Percentiles rank a stretch among this genome's conserved stretches.
Evolutionary conservation across 1,140 invertebrate species (phyloP).

Genomic region (Caenorhabditis latens): DNA sequence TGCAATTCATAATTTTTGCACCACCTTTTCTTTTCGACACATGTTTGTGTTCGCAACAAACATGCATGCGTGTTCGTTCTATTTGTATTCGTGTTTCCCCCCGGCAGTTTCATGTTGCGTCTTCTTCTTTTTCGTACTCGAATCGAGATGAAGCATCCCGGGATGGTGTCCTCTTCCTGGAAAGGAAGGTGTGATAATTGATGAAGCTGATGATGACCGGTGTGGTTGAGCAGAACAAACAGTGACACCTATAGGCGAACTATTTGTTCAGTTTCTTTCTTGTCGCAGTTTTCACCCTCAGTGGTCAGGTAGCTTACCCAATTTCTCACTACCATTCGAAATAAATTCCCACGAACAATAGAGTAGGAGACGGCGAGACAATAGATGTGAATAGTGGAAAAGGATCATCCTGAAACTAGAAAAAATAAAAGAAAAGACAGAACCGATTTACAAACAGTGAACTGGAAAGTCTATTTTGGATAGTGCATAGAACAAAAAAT

Average conservation of each 20-base stretch:
- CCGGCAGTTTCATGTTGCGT: constrained; percentile 52
- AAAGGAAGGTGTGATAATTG: constrained; percentile 45
- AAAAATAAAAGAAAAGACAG: neutral
- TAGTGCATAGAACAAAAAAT: neutral
- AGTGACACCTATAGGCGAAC: constrained; percentile 38
- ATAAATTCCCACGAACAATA: constrained; percentile 23
- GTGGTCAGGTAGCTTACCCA: constrained; percentile 48
- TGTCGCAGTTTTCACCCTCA: constrained; percentile 51
- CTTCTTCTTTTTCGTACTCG: constrained; percentile 36
- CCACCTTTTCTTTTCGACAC: neutral
- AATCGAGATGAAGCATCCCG: neutral
- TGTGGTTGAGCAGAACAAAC: constrained; percentile 48
- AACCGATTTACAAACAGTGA: neutral
- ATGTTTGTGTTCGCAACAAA: constrained; percentile 55
- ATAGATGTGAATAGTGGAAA: neutral
- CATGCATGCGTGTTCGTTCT: constrained; percentile 50
- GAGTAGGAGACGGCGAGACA: constrained; percentile 25
- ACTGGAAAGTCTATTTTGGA: constrained; percentile 11
- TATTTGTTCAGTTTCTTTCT: constrained; percentile 56
- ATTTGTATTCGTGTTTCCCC: constrained; percentile 41
- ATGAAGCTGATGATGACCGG: constrained; percentile 45
- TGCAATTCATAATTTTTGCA: constrained; percentile 51
- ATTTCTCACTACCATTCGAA: constrained; percentile 20
- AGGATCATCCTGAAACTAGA: constrained; percentile 40
- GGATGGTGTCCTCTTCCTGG: neutral